Base-by-base conservation (phyloP, 2,113 vertebrate genomes). In the Spheniscus mendiculus region DNA sequence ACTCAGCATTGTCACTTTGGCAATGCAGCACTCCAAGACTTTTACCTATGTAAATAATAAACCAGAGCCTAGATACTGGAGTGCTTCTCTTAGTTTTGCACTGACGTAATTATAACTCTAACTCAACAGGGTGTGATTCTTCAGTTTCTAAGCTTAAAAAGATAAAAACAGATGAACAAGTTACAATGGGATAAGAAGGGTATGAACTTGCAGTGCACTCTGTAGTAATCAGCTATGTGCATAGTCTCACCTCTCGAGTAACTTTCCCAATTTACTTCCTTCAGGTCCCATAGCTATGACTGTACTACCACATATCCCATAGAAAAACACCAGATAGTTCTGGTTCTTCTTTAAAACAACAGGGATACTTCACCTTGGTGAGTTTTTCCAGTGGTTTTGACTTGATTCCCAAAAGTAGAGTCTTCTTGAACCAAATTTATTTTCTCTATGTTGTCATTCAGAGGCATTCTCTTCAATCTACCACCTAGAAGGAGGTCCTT, bases 11-110 rank as follows among this genome's bases (percentile, higher is more conserved):
- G 63, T 83, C n/a, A 87, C 44, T 93, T 91, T 3, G 5, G 42
- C 63, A 81, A 21, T 5, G 2, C 49, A 69, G 11, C 20, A 49
- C 40, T 72, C 15, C 15, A 72, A 77, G 40, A 59, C 11, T 59
- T 69, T 63, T 83, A 95, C 45, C 67, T 95, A 32, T 53, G 44
- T 58, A 93, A 94, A 90, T 65, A 92, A 94, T 22, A 83, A 95
- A 66, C 74, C 13, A 36, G 21, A 77, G 38, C 10, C 66, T 76
- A 69, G 30, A 63, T 72, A 56, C 15, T n/a, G 40, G 20, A 85
- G 38, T 66, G 58, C 22, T 72, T 90, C 29, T 58, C 36, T 90
- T 73, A 50, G 3, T 32, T 87, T 93, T 0, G 0, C 56, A 69
- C 4, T 14, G 10, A 49, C 34, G 14, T 53, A 74, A 65, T 70